Base-by-base conservation (phyloP, 2,888 invertebrate species). In the Empis livida region DNA sequence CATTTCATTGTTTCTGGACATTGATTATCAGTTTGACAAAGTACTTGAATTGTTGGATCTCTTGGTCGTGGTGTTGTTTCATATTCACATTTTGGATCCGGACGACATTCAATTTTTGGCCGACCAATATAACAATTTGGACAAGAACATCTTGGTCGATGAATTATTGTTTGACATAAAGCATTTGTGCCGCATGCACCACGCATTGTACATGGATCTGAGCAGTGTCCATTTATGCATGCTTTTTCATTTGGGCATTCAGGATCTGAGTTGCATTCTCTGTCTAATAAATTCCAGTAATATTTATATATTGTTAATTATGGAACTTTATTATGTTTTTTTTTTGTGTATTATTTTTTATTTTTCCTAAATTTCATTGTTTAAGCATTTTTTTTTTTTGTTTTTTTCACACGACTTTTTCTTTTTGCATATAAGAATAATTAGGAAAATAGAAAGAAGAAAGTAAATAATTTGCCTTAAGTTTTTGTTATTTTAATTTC, bases 191-290 rank as follows among this genome's bases (percentile, higher is more conserved):
- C 92, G 69, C 93, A 93, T 57, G 84, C 86, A 61, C 85, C 90
- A 60, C 88, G 82, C 64, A 90, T 77, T 63, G 81, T 81, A 74
- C 92, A 93, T 56, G 91, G 92, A 73, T 92, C 89, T 72, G 85
- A 79, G 73, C 92, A 93, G 73, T 86, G 84, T 72, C 84, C 80
- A 74, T 86, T 85, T 73, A 89, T 79, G 76, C 92, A 93, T 68
- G 89, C 85, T 76, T 88, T 86, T 74, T 91, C 89, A 73, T 83
- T 83, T 58, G 88, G 82, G 75, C 92, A 93, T 76, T 90, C 90
- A 75, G 80, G 78, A 78, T 92, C 89, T 73, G 82, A 82, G 75
- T 82, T 82, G 76, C 91, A 91, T 80, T 88, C 86, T 75, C 81
- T 80, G 75, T 83, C 85, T 62, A 65, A 65, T 66, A 65, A 27